These are phyloP conservation scores for Colius striatus DNA, from an alignment of 2,113 vertebrate species.

Conservation along the genomic window DNA sequence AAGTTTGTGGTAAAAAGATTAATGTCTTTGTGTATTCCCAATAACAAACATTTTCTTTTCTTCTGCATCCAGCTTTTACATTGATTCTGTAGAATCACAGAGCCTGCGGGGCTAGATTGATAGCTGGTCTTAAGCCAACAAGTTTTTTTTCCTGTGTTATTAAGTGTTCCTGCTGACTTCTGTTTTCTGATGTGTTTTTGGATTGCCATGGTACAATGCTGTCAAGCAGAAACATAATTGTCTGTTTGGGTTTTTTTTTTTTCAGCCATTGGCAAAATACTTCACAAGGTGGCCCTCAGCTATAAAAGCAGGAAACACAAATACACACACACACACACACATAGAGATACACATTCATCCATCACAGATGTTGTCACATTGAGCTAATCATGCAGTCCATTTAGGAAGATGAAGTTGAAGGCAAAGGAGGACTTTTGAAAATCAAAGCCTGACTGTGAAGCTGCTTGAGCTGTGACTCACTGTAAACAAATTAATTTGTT, in stretches of 20 bases:
- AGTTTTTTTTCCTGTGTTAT: background rate
- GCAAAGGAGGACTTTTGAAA: background rate
- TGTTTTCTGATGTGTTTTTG: slow-evolving; percentile 22
- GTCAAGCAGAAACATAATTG: background rate
- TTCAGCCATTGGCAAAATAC: background rate
- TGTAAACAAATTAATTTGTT: slow-evolving; percentile 19
- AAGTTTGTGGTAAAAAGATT: slow-evolving; percentile 28
- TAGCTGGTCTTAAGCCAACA: background rate
- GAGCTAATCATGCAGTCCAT: background rate
- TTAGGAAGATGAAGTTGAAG: background rate
- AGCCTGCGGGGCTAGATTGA: background rate
- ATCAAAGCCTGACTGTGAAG: background rate
- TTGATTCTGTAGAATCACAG: background rate
- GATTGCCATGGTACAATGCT: background rate
- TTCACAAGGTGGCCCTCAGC: background rate
- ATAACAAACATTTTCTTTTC: background rate
- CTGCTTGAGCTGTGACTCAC: background rate
- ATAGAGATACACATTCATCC: background rate
- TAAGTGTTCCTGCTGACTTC: slow-evolving; percentile 4
- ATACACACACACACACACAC: background rate
- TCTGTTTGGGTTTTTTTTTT: background rate
- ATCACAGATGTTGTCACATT: background rate
- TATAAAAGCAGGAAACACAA: background rate
- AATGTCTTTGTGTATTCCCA: background rate
- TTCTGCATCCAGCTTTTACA: slow-evolving; percentile 5